Evolutionary conservation across 2,797 vertebrate species (phyloP).

Genomic region (Furcifer pardalis): DNA sequence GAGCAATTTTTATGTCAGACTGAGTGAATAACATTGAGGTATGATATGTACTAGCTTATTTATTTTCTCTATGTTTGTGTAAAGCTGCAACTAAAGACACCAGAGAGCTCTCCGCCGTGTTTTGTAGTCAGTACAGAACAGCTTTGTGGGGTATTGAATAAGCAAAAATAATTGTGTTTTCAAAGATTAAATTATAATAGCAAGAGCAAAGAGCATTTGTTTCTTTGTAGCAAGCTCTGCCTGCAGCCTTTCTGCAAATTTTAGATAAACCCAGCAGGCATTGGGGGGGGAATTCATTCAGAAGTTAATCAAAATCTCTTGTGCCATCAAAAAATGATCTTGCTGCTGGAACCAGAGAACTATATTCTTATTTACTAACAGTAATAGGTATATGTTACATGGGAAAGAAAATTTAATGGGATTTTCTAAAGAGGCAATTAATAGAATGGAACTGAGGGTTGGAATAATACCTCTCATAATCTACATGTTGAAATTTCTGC

Average conservation of each 20-base stretch:
- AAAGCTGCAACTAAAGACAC: constrained; percentile 54
- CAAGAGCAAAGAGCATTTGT: constrained; percentile 39
- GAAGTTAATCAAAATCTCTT: constrained; percentile 70
- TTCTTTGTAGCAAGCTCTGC: constrained; percentile 52
- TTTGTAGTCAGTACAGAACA: constrained; percentile 52
- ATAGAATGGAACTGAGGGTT: constrained; percentile 54
- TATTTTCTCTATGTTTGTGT: constrained; percentile 43
- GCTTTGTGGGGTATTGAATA: constrained; percentile 45
- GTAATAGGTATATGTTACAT: constrained; percentile 59
- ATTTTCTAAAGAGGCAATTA: constrained; percentile 66
- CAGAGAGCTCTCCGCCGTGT: constrained; percentile 29
- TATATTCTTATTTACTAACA: constrained; percentile 69
- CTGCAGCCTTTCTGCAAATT: constrained; percentile 58
- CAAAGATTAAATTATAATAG: constrained; percentile 63
- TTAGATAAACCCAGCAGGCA: constrained; percentile 66
- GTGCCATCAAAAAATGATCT: constrained; percentile 63
- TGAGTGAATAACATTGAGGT: constrained; percentile 47
- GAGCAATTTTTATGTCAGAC: constrained; percentile 54
- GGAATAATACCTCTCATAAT: constrained; percentile 63
- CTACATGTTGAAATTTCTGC: constrained; percentile 56
- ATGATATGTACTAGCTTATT: constrained; percentile 46
- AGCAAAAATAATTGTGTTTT: constrained; percentile 58
- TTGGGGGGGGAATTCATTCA: constrained; percentile 50
- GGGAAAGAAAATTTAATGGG: constrained; percentile 58
- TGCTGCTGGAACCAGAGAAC: constrained; percentile 63